Percentiles rank a stretch among this genome's conserved stretches.
These are phyloP conservation scores for Actinemys pallida DNA, from an alignment of 2,113 vertebrate species.

Conservation along the genomic window DNA sequence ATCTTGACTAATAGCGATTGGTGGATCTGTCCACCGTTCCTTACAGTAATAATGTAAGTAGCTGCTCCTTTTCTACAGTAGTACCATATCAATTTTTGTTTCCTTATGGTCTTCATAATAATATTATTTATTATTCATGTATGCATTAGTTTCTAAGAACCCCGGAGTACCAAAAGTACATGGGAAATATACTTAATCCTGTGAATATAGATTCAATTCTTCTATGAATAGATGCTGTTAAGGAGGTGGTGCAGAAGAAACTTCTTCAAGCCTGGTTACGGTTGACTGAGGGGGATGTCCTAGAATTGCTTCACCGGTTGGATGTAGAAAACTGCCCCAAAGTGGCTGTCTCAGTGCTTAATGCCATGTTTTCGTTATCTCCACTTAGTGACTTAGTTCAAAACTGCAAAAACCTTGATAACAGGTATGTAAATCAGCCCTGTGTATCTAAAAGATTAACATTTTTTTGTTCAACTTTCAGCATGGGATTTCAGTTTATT, in stretches of 20 bases:
- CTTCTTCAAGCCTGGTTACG: slow-evolving; percentile 90
- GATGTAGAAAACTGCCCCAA: slow-evolving; percentile 95
- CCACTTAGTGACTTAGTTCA: slow-evolving; percentile 81
- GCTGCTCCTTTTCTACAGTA: neutral
- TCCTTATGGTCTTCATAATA: neutral
- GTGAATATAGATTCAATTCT: neutral
- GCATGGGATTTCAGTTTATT: neutral
- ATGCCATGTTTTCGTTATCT: slow-evolving; percentile 83
- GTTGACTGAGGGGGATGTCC: slow-evolving; percentile 84
- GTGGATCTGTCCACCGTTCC: neutral
- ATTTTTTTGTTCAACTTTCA: neutral
- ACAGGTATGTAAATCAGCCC: slow-evolving; percentile 79
- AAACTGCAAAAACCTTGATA: slow-evolving; percentile 79
- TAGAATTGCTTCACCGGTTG: slow-evolving; percentile 91
- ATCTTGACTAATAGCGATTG: neutral
- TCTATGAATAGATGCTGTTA: slow-evolving; percentile 84
- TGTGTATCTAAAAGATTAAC: neutral
- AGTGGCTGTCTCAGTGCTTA: slow-evolving; percentile 84
- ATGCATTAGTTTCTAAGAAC: neutral
- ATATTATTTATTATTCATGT: neutral
- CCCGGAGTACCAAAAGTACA: neutral
- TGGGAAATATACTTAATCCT: neutral
- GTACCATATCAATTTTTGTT: neutral
- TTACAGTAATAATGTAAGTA: neutral
- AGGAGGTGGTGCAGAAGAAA: slow-evolving; percentile 84